phyloP scores from a whole-genome alignment of 2,888 invertebrate species.

The Anodontia alba region DNA sequence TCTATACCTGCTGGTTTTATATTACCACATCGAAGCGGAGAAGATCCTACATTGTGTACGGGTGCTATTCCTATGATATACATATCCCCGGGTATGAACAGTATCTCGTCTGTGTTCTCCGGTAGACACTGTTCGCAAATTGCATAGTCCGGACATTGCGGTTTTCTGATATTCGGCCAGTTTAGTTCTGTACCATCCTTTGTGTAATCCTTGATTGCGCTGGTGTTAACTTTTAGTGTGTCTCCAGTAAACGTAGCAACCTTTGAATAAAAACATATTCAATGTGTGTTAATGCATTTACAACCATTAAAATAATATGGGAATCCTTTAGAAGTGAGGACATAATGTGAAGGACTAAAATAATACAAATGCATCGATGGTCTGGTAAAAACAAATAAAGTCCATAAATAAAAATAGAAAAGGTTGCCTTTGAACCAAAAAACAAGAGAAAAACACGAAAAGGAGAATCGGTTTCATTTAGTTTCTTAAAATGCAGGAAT shows the following conservation, averaged over 20 bases:
- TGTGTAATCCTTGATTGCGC: constrained; percentile 44
- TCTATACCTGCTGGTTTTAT: constrained; percentile 55
- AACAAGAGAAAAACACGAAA: too few species aligned
- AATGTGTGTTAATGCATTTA: too few species aligned
- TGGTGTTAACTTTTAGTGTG: neutral
- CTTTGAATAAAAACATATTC: neutral
- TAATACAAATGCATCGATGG: too few species aligned
- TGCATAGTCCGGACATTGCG: constrained; percentile 48
- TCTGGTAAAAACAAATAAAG: too few species aligned
- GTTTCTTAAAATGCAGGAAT: too few species aligned
- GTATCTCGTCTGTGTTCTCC: constrained; percentile 6
- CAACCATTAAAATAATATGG: too few species aligned
- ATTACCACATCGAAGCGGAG: constrained; percentile 55
- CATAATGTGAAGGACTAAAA: too few species aligned
- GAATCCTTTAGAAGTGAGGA: too few species aligned
- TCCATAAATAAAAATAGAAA: too few species aligned
- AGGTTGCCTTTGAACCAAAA: too few species aligned
- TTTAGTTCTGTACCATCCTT: constrained; percentile 10
- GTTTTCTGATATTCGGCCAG: constrained; percentile 48
- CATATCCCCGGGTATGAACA: constrained; percentile 58
- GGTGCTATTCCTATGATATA: constrained; percentile 63
- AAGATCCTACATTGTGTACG: constrained; percentile 47
- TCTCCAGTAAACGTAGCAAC: neutral
- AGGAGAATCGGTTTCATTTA: too few species aligned
- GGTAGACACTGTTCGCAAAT: constrained; percentile 41